Conservation (phyloP, 2,888 invertebrate genomes). For the Nowickia ferox region DNA sequence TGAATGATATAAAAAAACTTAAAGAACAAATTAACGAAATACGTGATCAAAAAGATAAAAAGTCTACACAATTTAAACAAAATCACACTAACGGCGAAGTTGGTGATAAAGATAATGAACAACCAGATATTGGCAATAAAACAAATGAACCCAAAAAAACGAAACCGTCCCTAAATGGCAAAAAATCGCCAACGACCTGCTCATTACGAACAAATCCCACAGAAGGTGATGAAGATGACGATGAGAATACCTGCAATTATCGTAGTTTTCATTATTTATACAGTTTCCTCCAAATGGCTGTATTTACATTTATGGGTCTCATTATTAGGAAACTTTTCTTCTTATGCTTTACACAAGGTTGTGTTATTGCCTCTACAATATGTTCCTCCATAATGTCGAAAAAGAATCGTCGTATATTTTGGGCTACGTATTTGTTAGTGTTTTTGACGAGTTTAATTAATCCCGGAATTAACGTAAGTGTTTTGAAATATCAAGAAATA, state of each 20-base stretch:
- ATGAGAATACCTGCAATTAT: constrained; percentile 67
- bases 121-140: constrained; percentile 58
- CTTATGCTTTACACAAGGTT: constrained; percentile 82
- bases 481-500: neutral
- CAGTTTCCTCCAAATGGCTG: constrained; percentile 88
- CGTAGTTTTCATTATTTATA: constrained; percentile 84
- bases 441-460: constrained; percentile 84
- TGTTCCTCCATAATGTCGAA: constrained; percentile 86
- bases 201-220: constrained; percentile 3
- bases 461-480: constrained; percentile 80
- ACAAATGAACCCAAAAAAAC: constrained; percentile 24
- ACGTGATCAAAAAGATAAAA: constrained; percentile 77
- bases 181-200: constrained; percentile 48
- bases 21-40: constrained; percentile 80
- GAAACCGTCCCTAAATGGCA: constrained; percentile 65
- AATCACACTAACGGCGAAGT: constrained; percentile 56
- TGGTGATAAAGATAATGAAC: constrained; percentile 56
- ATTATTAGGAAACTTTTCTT: constrained; percentile 81
- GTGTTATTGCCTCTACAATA: constrained; percentile 87
- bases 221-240: constrained; percentile 34
- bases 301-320: constrained; percentile 84
- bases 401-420: constrained; percentile 82
- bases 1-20: constrained; percentile 81
- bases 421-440: constrained; percentile 83
- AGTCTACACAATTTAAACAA: constrained; percentile 75